Evolutionary conservation across 1,140 invertebrate genomes (phyloP).

Genomic region (Anastrepha obliqua): DNA sequence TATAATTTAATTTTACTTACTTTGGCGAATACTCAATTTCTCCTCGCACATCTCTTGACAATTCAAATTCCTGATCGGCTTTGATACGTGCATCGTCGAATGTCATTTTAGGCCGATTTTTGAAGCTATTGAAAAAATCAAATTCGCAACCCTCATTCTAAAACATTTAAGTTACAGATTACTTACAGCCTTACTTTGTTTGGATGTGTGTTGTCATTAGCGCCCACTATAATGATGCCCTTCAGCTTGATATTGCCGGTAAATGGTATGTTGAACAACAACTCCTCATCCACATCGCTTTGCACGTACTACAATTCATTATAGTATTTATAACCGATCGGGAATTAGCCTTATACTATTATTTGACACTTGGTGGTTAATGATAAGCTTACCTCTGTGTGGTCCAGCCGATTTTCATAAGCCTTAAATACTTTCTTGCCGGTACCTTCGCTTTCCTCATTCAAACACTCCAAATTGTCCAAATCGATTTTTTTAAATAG

Average conservation of each 20-base stretch:
- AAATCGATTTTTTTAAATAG: slow-evolving; percentile 93
- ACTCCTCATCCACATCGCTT: slow-evolving; percentile 95
- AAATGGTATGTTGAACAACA: slow-evolving; percentile 96
- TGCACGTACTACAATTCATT: slow-evolving; percentile 85
- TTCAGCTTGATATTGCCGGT: slow-evolving; percentile 96
- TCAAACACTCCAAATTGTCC: slow-evolving; percentile 92
- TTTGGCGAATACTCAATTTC: slow-evolving; percentile 91
- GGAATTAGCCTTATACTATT: too few species aligned
- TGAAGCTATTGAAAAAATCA: slow-evolving; percentile 80
- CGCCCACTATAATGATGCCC: slow-evolving; percentile 92
- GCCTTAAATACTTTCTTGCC: slow-evolving; percentile 93
- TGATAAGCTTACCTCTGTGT: slow-evolving; percentile 62
- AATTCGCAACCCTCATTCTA: too few species aligned
- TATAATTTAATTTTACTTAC: slow-evolving; percentile 76
- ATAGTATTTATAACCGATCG: neutral
- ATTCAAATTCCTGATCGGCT: slow-evolving; percentile 94
- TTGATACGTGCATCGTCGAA: slow-evolving; percentile 87
- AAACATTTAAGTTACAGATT: slow-evolving; percentile 52
- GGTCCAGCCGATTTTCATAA: slow-evolving; percentile 90
- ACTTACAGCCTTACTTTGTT: slow-evolving; percentile 90
- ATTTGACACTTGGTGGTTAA: too few species aligned
- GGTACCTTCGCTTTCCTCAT: slow-evolving; percentile 89
- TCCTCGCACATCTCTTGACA: slow-evolving; percentile 86
- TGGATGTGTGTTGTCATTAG: slow-evolving; percentile 89
- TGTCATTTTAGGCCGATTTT: slow-evolving; percentile 94